These are phyloP conservation scores for Melospiza melodia DNA, from an alignment of 2,113 vertebrate genomes.

Conservation along the genomic window DNA sequence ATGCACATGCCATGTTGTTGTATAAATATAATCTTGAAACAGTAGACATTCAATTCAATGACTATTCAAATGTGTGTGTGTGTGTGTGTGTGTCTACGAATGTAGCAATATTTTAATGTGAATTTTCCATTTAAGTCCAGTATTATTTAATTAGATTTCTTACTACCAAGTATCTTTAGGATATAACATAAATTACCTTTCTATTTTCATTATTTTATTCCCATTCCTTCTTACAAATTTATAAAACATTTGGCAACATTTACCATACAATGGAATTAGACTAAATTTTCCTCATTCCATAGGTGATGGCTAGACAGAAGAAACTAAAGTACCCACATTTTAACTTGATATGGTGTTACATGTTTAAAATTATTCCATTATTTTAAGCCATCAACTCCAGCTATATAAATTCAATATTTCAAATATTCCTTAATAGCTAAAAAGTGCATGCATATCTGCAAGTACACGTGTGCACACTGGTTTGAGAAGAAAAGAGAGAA, in stretches of 20 bases:
- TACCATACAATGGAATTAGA: neutral
- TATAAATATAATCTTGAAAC: neutral
- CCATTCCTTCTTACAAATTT: neutral
- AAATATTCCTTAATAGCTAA: neutral
- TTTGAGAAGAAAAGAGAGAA: neutral
- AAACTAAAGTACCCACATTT: neutral
- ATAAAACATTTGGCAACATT: neutral
- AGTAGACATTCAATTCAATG: neutral
- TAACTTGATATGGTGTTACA: neutral
- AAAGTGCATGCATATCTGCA: accelerated
- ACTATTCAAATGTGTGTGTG: neutral
- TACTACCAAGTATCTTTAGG: neutral
- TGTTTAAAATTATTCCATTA: neutral
- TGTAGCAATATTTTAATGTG: neutral
- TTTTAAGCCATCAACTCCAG: neutral
- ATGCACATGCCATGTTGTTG: neutral
- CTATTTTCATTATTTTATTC: neutral
- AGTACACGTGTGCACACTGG: accelerated
- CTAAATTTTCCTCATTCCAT: neutral
- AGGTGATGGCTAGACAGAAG: neutral
- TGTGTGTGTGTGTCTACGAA: neutral
- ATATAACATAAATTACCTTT: neutral
- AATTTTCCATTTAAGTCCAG: neutral
- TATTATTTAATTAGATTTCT: neutral
- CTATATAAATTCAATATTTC: neutral